Base-by-base conservation (phyloP, 2,113 vertebrate genomes). In the Ameiurus melas region DNA sequence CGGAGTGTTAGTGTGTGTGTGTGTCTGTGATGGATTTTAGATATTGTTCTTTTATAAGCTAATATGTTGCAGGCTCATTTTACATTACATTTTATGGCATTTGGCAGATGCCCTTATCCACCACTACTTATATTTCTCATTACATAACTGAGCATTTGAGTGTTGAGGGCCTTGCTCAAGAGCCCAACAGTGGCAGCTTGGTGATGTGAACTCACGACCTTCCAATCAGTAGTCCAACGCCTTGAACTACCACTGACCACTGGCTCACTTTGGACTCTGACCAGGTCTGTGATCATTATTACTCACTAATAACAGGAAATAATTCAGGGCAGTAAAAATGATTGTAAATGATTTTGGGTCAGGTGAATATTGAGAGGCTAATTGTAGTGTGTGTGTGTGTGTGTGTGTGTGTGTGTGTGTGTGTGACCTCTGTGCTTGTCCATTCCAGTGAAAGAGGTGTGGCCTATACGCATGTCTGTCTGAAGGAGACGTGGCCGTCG, bases 11-110 rank as follows among this genome's bases (percentile, higher is more conserved):
- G 47, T 86, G 51, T 20, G 71, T 78, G 58, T 78, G 58, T 43
- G 10, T 20, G 68, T 47, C 16, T 20, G 47, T 86, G 60, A 25
- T 16, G n/a, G 51, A 51, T 47, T 78, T 84, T n/a, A 19, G 25
- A 55, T 79, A 53, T 73, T 81, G 22, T 68, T 70, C 27, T 47
- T 75, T 47, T 85, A 22, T 43, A 77, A 85, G 71, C 73, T 85
- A 43, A 80, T 85, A 27, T 33, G 27, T 17, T 78, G 36, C 57
- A 25, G 39, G 0, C n/a, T 77, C 39, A 17, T 5, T 66, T 22
- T 47, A 43, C 39, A 43, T 39, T 39, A 39, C 36, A 39, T 39
- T 39, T 39, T 39, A 39, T 39, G 36, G 36, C 39, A 43, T 5
- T 43, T 43, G 39, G 39, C 39, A 43, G 39, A 43, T 43, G 5